Percentiles rank a stretch among this genome's conserved stretches.
Conservation (phyloP, 2,113 vertebrate genomes). For the Epinephelus cyanopodus region DNA sequence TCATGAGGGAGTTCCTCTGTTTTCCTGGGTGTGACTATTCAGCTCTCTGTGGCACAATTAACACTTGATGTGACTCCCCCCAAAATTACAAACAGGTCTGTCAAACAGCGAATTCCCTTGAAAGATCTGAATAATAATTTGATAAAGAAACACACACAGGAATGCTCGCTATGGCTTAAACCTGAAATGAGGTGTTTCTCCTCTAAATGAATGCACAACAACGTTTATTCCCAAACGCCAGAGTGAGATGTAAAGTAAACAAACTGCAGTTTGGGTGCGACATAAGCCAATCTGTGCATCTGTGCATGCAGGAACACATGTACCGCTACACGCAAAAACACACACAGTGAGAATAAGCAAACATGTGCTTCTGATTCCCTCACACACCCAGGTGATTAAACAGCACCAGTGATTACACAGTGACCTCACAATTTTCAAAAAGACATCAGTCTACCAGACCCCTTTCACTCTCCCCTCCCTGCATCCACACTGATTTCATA, state of each 20-base stretch:
- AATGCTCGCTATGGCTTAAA: neutral
- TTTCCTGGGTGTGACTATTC: slow-evolving; percentile 43
- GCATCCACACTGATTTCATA: slow-evolving; percentile 52
- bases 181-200: neutral
- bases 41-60: slow-evolving; percentile 43
- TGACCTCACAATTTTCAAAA: slow-evolving; percentile 33
- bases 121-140: slow-evolving; percentile 21
- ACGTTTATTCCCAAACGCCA: slow-evolving; percentile 1
- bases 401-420: slow-evolving; percentile 28
- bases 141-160: slow-evolving; percentile 9
- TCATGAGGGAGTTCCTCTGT: slow-evolving; percentile 34
- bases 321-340: neutral
- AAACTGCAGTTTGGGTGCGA: slow-evolving; percentile 37
- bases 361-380: slow-evolving; percentile 23
- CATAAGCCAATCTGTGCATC: slow-evolving; percentile 15
- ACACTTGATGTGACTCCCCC: neutral
- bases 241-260: slow-evolving; percentile 7
- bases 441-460: slow-evolving; percentile 31
- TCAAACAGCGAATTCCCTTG: neutral
- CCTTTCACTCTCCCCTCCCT: slow-evolving; percentile 19
- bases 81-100: slow-evolving; percentile 21
- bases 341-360: slow-evolving; percentile 17
- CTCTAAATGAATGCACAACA: neutral
- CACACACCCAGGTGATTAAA: slow-evolving; percentile 20
- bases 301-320: slow-evolving; percentile 13